Evolutionary conservation across 1,140 invertebrate genomes (phyloP).

Genomic region (Drosophila pectinifera): DNA sequence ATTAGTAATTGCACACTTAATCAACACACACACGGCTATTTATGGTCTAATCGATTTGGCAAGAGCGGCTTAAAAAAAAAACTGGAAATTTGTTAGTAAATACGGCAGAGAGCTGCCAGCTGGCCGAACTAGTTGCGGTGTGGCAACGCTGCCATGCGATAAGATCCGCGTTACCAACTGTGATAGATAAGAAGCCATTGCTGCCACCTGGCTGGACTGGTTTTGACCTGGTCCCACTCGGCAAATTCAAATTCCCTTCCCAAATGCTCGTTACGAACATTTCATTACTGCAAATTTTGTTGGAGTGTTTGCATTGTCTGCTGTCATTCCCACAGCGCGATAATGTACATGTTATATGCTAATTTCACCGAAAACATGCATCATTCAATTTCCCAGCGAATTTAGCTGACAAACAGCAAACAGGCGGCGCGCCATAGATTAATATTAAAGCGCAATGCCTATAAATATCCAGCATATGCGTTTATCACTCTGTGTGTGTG

Average conservation of each 20-base stretch:
- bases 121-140: background rate
- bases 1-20: slow-evolving; percentile 25
- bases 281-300: slow-evolving; percentile 3
- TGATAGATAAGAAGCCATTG: background rate
- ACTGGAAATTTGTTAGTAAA: slow-evolving; percentile 38
- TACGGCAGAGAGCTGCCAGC: background rate
- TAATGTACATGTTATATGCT: slow-evolving; percentile 35
- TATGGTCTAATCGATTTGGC: slow-evolving; percentile 23
- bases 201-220: background rate
- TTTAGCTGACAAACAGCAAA: slow-evolving; percentile 66
- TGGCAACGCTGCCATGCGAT: background rate
- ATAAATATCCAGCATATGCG: slow-evolving; percentile 38
- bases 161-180: background rate
- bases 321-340: slow-evolving; percentile 5
- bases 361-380: slow-evolving; percentile 44
- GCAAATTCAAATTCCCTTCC: background rate
- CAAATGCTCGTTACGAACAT: background rate
- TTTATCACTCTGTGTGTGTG: slow-evolving; percentile 21
- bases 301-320: slow-evolving; percentile 18
- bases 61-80: slow-evolving; percentile 8
- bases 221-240: slow-evolving; percentile 36
- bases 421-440: slow-evolving; percentile 62
- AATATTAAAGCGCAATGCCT: slow-evolving; percentile 35
- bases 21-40: slow-evolving; percentile 4
- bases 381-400: slow-evolving; percentile 58